A percentile compares a stretch with the other conserved stretches of the same genome.
phyloP scores from a whole-genome alignment of 2,113 vertebrate species.

The Pelmatolapia mariae region DNA sequence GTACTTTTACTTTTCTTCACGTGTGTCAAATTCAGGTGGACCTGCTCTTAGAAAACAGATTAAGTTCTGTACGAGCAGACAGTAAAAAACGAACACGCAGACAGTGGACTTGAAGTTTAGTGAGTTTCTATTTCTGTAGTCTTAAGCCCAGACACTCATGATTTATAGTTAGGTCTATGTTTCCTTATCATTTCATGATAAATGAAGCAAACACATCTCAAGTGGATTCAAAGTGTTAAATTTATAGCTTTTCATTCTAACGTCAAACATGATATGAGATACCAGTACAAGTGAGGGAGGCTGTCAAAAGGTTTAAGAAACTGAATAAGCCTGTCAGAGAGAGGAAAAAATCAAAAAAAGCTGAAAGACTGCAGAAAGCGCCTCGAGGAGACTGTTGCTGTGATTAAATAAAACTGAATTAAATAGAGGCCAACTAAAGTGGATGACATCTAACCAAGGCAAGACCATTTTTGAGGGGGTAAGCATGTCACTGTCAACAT shows the following conservation, averaged over 20 bases:
- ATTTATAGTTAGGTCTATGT: background rate
- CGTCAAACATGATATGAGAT: background rate
- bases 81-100: background rate
- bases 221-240: background rate
- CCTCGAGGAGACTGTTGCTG: background rate
- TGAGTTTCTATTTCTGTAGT: background rate
- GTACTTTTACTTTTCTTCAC: background rate
- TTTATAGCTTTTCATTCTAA: background rate
- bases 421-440: rapidly evolving
- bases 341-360: background rate
- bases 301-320: background rate
- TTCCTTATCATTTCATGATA: no score
- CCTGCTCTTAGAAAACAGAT: background rate
- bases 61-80: background rate
- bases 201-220: no score
- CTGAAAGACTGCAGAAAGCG: background rate
- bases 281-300: background rate
- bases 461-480: background rate
- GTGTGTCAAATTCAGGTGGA: background rate
- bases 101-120: background rate
- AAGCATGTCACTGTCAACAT: background rate
- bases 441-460: background rate
- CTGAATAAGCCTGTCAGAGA: background rate
- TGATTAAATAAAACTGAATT: background rate
- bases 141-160: background rate